phyloP scores from a whole-genome alignment of 1,140 invertebrate species.

The Aethina tumida region DNA sequence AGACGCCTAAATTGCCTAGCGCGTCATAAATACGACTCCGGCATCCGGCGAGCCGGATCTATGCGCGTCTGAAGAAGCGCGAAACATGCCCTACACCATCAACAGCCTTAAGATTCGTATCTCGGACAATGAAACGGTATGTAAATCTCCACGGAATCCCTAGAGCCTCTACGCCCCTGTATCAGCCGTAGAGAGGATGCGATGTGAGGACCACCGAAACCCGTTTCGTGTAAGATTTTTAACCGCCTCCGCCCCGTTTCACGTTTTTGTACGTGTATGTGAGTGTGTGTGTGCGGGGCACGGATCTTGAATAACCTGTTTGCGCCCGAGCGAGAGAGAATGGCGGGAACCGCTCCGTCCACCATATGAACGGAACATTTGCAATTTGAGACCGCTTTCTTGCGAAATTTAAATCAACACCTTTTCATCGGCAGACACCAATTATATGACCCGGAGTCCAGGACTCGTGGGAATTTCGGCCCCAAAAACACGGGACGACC shows the following conservation, averaged over 20 bases:
- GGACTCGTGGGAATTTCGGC: constrained; percentile 12
- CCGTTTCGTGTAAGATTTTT: constrained; percentile 24
- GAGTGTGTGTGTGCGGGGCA: constrained; percentile 13
- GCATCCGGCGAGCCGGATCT: constrained; percentile 1
- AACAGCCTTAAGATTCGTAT: no score
- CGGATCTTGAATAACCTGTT: constrained; percentile 33
- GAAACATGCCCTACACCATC: background rate
- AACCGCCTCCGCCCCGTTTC: constrained; percentile 34
- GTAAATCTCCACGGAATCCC: no score
- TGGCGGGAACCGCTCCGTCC: constrained; percentile 13
- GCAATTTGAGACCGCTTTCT: constrained; percentile 23
- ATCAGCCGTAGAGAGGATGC: constrained; percentile 2
- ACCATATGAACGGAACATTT: constrained; percentile 20
- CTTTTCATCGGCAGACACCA: constrained; percentile 19
- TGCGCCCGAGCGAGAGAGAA: constrained; percentile 12
- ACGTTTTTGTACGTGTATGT: constrained; percentile 24
- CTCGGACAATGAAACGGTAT: no score
- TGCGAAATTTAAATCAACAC: constrained; percentile 28
- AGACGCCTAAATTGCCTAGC: no score
- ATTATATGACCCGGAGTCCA: constrained; percentile 10
- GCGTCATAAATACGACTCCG: no score
- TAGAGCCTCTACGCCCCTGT: constrained; percentile 3
- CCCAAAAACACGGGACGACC: no score
- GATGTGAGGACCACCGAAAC: no score
- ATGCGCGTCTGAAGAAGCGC: background rate